Evolutionary conservation across 2,113 vertebrate genomes (phyloP), one percentile per base, ranked within the genome.

Genomic region (Nycticebus coucang): DNA sequence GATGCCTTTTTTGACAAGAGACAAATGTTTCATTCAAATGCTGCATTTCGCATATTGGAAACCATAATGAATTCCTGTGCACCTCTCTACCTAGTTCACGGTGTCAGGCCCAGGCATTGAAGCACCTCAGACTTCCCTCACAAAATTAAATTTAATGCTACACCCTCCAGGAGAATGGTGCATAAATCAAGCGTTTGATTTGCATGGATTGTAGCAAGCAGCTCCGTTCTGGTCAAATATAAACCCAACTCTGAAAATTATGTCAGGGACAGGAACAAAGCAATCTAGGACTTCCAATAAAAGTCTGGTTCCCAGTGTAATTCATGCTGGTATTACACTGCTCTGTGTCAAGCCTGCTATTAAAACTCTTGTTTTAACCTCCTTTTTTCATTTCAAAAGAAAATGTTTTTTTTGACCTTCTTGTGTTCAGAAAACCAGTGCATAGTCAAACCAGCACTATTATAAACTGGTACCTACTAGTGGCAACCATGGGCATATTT

Each of bases 1-100:
- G 99, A 98, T 98, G 97, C 98, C 96, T 98, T 99, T 99, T 99
- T 98, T 99, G 99, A 99, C 99, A 99, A 98, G 98, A 99, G 99
- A 99, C 99, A 99, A 99, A 99, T 99, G 99, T 99, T 99, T 99
- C 99, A 99, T 99, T 99, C 99, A 99, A 99, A 99, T 99, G 99
- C 99, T 99, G 98, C 99, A 98, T 99, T 99, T 99, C 99, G 99
- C 99, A 99, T 99, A 99, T 99, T 99, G 99, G 98, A 99, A 99
- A 98, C 98, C 97, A 99, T 99, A 99, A 99, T 99, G 99, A 99
- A 99, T 99, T 99, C 98, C 97, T 97, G 97, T 97, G 98, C 98
- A 98, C 98, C 97, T 98, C 97, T 98, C 98, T 95, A 97, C 99
- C 98, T 98, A 98, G 99, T 99, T 99, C 99, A 99, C 98, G 97